Conservation (phyloP, 2,113 vertebrate genomes). For the Pedionomus torquatus region DNA sequence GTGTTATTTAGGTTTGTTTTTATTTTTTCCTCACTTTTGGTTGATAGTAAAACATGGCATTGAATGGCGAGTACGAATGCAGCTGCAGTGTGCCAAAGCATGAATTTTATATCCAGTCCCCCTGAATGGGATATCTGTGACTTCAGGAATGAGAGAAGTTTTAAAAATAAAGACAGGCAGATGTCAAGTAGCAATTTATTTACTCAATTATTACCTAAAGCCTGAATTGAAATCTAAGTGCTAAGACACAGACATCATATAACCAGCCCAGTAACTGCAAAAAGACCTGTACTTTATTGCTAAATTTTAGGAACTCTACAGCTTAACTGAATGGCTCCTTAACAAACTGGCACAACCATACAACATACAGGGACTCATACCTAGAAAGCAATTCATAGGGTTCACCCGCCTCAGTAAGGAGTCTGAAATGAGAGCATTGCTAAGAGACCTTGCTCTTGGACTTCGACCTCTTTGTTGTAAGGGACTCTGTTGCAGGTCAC, state of each 20-base stretch:
- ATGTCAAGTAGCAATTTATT: not conserved
- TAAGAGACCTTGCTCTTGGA: not conserved
- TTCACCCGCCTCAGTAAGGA: not conserved
- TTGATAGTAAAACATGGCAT: not conserved
- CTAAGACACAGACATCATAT: not conserved
- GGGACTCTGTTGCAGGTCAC: not conserved
- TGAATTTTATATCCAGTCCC: not conserved
- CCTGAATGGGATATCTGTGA: not conserved
- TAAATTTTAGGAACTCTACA: not conserved
- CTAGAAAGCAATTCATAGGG: not conserved
- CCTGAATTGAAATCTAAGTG: not conserved
- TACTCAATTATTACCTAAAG: not conserved
- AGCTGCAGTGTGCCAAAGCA: not conserved
- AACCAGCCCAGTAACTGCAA: not conserved
- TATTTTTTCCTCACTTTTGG: not conserved
- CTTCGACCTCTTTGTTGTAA: not conserved
- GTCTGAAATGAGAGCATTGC: not conserved
- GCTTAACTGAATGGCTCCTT: not conserved
- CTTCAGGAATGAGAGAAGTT: not conserved
- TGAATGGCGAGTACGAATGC: not conserved
- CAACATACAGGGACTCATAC: not conserved
- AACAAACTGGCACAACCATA: not conserved
- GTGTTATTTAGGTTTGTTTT: accelerated
- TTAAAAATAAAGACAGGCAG: not conserved
- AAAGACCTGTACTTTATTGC: not conserved